Evolutionary conservation across 1,140 invertebrate species (phyloP), one percentile per base, ranked within the genome.

Genomic region (Samia ricini): DNA sequence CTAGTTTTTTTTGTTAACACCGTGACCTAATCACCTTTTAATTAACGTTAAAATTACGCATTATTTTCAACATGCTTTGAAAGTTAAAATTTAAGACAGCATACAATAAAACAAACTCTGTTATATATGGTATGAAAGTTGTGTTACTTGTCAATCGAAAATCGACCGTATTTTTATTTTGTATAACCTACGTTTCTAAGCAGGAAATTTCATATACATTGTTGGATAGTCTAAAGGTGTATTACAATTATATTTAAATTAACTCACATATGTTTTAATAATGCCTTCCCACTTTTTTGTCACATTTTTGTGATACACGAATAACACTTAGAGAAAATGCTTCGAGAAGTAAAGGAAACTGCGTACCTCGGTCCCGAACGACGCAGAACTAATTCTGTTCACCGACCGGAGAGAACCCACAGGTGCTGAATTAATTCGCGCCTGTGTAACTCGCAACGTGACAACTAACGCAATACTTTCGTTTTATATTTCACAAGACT

Each of bases 401-500:
- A 15, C 33, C 8, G 7, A 15, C 33, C 8, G 33, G 33, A 42
- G 33, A 29, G 26, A 42, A 7, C 33, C 33, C 33, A 42, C 33
- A 42, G 33, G 33, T 42, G 33, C 33, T 42, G 33, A 42, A 42
- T 42, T 42, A 42, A 42, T 42, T 42, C n/a, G 33, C 33, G 33
- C 33, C 33, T 42, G 33, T 42, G 33, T 42, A 15, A 42, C 10
- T 4, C 33, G n/a, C 33, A 42, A 42, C 33, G 33, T 42, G 33
- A 42, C 33, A 15, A 36, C 33, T 42, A 42, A 42, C 33, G 33
- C 33, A 42, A 42, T 42, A 42, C 33, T 12, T 42, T 12, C 4
- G n/a, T 10, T 42, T 42, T 42, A 15, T 42, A 12, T 42, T 42
- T 42, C 33, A 10, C 33, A 42, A 42, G 1, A 42, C 1, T 4